Conservation (phyloP, 2,888 invertebrate genomes). For the Ferdinandea cuprea region DNA sequence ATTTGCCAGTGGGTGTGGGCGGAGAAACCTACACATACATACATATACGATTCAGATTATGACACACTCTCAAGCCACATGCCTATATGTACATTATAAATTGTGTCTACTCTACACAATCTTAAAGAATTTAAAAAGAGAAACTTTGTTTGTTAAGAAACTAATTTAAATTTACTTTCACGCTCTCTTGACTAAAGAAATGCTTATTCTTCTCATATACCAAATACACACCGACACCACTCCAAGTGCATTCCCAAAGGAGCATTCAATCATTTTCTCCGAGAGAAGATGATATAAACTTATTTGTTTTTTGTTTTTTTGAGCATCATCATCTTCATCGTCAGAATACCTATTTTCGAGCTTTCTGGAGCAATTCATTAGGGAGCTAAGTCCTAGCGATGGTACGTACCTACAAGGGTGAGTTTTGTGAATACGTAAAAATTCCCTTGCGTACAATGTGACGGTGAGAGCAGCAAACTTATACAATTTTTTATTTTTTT, state of each 20-base stretch:
- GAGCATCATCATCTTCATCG: constrained; percentile 50
- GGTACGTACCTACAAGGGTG: constrained; percentile 6
- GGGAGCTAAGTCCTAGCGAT: constrained; percentile 32
- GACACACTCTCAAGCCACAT: neutral
- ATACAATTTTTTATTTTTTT: constrained; percentile 41
- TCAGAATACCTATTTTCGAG: constrained; percentile 44
- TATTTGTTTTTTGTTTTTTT: constrained; percentile 49
- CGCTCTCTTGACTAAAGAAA: constrained; percentile 35
- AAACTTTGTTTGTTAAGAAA: constrained; percentile 40
- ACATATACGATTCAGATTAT: neutral
- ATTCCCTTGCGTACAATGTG: constrained; percentile 22
- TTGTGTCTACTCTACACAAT: neutral
- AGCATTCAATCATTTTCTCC: constrained; percentile 70
- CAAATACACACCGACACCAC: neutral
- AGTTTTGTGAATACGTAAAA: constrained; percentile 30
- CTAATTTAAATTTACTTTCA: constrained; percentile 73
- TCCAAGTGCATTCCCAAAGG: constrained; percentile 53
- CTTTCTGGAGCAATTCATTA: constrained; percentile 66
- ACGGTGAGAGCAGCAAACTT: constrained; percentile 41
- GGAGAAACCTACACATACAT: neutral
- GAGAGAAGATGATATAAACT: constrained; percentile 68
- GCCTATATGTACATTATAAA: neutral
- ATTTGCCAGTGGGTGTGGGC: neutral
- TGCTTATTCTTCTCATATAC: constrained; percentile 16
- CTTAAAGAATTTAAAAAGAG: constrained; percentile 39